Conservation (phyloP, 1,140 invertebrate species). For the Calliopsis andreniformis region DNA sequence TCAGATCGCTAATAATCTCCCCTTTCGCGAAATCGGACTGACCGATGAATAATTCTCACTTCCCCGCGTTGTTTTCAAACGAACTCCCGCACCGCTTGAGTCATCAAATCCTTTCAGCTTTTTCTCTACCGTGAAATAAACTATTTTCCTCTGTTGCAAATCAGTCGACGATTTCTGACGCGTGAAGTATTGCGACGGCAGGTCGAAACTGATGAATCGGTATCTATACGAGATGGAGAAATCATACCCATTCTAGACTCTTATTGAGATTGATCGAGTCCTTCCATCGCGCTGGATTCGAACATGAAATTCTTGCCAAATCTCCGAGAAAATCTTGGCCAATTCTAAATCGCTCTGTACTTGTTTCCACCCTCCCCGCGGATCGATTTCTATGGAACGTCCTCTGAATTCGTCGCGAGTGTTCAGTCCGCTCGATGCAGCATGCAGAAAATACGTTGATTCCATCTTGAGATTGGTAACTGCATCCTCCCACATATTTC, state of each 20-base stretch:
- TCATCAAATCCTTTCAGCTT: not conserved
- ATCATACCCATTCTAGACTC: not conserved
- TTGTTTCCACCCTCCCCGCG: no score
- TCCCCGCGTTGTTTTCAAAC: no score
- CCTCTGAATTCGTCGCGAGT: not conserved
- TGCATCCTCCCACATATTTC: no score
- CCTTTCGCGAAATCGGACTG: not conserved
- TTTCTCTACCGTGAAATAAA: not conserved
- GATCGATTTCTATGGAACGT: no score
- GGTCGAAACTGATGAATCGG: not conserved
- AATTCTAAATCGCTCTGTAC: no score
- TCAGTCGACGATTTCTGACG: no score
- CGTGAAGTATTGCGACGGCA: not conserved
- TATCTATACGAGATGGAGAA: not conserved
- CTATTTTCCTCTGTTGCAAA: no score
- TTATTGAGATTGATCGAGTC: not conserved
- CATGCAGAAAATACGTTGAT: no score
- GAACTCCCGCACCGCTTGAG: no score
- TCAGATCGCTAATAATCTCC: not conserved
- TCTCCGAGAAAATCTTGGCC: not conserved
- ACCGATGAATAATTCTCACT: not conserved
- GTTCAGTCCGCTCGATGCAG: not conserved
- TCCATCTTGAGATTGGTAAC: no score
- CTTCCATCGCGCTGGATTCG: not conserved
- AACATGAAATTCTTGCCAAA: not conserved